Evolutionary conservation across 2,888 invertebrate genomes (phyloP), one percentile per base, ranked within the genome.

Genomic region (Cheilosia pagana): DNA sequence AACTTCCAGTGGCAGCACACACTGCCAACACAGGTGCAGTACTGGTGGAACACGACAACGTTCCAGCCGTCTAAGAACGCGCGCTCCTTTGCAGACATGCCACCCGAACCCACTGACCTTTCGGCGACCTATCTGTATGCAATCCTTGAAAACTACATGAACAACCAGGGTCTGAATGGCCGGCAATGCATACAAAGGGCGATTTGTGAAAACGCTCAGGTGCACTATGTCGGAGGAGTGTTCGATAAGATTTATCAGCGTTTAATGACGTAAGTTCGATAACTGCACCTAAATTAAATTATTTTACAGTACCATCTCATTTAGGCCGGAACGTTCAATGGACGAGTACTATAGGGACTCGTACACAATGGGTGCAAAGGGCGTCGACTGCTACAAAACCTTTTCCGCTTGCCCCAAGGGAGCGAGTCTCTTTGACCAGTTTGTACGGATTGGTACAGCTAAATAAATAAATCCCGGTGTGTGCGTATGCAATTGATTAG

Each of bases 151-250:
- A 75, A 45, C 45, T 85, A 75, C 16, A 79, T 79, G 65, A 75
- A 60, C 57, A 59, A 55, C 45, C 70, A 60, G 19, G 79, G 83
- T 19, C 63, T 70, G 63, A 70, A 70, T 16, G 83, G 83, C 19
- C 59, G 74, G 4, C 68, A 70, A 39, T 85, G 83, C 28, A 48
- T 83, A 14, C 67, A 57, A 45, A 55, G 83, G 78, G 79, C 83
- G 10, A 79, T 83, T 52, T 83, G 83, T 14, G 68, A 79, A 35
- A 83, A 83, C 23, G 72, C 83, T 0, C 83, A 83, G 28, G 79
- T 83, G 19, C 62, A 68, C 43, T 70, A 63, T n/a, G 83, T 83
- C 1, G 79, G 79, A 1, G 83, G 83, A 1, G 63, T 74, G 14
- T 35, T 83, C 14, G 83, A 83, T 45, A 55, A 48, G 35, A 63